Evolutionary conservation across 2,797 vertebrate genomes (phyloP).

Genomic region (Lagorchestes hirsutus): DNA sequence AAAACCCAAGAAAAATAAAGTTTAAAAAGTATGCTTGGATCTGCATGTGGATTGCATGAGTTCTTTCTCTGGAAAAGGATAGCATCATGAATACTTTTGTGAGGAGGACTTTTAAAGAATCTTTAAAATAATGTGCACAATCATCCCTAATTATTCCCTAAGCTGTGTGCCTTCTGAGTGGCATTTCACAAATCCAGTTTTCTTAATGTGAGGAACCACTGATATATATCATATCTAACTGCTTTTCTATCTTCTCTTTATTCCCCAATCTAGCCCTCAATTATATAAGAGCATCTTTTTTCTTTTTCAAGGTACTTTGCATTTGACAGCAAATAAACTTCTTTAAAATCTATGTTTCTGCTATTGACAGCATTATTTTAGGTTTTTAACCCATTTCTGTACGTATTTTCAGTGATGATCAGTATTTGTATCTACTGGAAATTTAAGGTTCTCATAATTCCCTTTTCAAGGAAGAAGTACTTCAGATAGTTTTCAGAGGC

Average conservation of each 20-base stretch:
- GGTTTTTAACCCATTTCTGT: not conserved
- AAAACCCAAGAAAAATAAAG: not conserved
- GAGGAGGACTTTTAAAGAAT: not conserved
- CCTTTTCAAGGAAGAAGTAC: not conserved
- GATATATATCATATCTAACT: not conserved
- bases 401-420: not conserved
- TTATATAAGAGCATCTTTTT: not conserved
- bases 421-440: not conserved
- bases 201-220: not conserved
- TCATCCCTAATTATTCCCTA: not conserved
- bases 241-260: not conserved
- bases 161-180: not conserved
- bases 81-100: not conserved
- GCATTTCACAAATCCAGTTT: not conserved
- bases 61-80: not conserved
- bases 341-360: not conserved
- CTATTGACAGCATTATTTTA: not conserved
- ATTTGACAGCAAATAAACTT: not conserved
- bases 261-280: not conserved
- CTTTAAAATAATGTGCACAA: not conserved
- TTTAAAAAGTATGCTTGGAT: not conserved
- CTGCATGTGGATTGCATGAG: not conserved
- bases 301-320: not conserved
- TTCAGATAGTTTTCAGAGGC: not conserved
- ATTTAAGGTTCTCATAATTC: not conserved